These are phyloP conservation scores for Aphodius sticticus DNA, from an alignment of 2,888 invertebrate genomes.

Conservation along the genomic window DNA sequence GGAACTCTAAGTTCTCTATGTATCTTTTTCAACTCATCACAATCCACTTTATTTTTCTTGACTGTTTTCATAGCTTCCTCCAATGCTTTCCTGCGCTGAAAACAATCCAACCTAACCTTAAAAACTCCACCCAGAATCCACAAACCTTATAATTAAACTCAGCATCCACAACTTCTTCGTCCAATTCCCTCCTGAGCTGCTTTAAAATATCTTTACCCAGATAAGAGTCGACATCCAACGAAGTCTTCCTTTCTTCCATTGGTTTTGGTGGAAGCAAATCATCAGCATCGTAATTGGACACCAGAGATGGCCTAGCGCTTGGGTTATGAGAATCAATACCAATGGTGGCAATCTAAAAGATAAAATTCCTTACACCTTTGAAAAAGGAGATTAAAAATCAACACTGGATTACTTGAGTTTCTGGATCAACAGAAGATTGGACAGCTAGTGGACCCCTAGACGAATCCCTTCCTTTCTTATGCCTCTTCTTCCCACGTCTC, in stretches of 20 bases:
- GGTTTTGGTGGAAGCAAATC: conserved; percentile 28
- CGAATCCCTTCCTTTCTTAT: conserved; percentile 57
- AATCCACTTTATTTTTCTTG: conserved; percentile 54
- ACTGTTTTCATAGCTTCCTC: conserved; percentile 70
- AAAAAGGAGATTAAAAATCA: not conserved
- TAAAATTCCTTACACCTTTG: too few species aligned
- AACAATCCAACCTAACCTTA: conserved; percentile 6
- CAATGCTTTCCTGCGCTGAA: conserved; percentile 70
- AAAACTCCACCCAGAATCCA: conserved; percentile 12
- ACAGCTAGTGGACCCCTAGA: conserved; percentile 55
- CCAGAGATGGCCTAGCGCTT: conserved; percentile 71
- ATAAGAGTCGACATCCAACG: conserved; percentile 57
- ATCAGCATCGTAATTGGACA: conserved; percentile 60
- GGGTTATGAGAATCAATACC: conserved; percentile 70
- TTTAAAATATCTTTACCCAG: conserved; percentile 71
- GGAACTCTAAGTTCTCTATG: conserved; percentile 63
- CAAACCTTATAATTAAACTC: conserved; percentile 73
- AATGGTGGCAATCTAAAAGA: conserved; percentile 44
- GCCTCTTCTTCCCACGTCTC: conserved; percentile 64
- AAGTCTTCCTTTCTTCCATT: conserved; percentile 33
- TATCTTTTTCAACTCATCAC: conserved; percentile 63
- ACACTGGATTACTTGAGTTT: conserved; percentile 66
- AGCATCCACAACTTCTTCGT: conserved; percentile 72
- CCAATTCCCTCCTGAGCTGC: conserved; percentile 71
- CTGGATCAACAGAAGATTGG: conserved; percentile 67